Percentiles rank a stretch among this genome's conserved stretches.
Conservation (phyloP, 23 tunicate species). For the Ascidia mentula region DNA sequence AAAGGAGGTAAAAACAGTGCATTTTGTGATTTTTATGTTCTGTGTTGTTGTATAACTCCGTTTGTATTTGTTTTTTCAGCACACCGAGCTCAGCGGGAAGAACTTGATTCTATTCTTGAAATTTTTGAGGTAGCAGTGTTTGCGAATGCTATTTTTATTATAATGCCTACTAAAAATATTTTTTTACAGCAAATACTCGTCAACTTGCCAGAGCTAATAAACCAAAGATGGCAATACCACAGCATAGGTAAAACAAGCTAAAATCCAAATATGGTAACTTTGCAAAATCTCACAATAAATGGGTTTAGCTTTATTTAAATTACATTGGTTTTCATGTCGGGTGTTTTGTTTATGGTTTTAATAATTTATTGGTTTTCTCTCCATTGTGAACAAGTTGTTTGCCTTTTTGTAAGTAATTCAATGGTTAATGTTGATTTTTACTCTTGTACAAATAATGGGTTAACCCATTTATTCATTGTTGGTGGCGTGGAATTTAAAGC, state of each 20-base stretch:
- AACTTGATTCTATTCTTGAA: slow-evolving; percentile 71
- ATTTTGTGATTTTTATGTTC: too few relatives aligned
- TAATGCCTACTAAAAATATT: neutral
- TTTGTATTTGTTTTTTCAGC: too few relatives aligned
- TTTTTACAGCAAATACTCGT: slow-evolving; percentile 69
- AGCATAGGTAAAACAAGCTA: slow-evolving; percentile 86
- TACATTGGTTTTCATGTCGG: too few relatives aligned
- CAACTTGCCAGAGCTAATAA: slow-evolving; percentile 72
- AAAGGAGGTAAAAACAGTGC: slow-evolving; percentile 64
- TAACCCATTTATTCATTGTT: neutral
- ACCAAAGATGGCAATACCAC: slow-evolving; percentile 89
- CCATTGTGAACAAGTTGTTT: neutral
- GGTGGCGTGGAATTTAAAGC: neutral
- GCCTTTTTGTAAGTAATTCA: too few relatives aligned
- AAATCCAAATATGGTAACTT: too few relatives aligned
- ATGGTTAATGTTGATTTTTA: too few relatives aligned
- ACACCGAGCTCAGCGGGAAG: slow-evolving; percentile 95
- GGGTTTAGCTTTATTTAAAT: too few relatives aligned
- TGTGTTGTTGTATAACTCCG: too few relatives aligned
- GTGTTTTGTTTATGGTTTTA: neutral
- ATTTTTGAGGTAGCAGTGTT: slow-evolving; percentile 65
- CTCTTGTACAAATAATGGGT: too few relatives aligned
- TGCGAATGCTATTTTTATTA: too few relatives aligned
- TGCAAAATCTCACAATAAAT: too few relatives aligned
- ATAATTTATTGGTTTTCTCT: neutral